Percentiles rank a stretch among this genome's conserved stretches.
phyloP scores from a whole-genome alignment of 2,113 vertebrate genomes.

The Puntigrus tetrazona region DNA sequence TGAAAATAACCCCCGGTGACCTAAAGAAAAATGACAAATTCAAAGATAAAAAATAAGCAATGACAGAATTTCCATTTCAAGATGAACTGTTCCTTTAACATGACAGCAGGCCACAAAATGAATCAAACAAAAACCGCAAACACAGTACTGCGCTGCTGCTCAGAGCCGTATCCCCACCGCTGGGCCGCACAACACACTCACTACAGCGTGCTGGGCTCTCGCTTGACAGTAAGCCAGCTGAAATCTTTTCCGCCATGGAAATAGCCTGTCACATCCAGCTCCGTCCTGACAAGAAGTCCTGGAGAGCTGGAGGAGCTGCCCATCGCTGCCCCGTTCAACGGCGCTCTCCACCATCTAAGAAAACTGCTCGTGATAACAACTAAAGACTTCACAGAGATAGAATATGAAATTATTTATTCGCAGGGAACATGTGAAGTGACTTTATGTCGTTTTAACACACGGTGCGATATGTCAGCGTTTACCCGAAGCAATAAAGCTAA shows the following conservation, averaged over 20 bases:
- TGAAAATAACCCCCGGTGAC: neutral
- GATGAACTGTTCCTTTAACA: neutral
- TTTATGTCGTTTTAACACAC: neutral
- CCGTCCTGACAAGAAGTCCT: slow-evolving; percentile 24
- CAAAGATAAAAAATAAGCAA: neutral
- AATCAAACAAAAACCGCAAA: neutral
- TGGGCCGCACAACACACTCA: slow-evolving; percentile 2
- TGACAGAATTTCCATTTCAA: neutral
- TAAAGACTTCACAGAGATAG: slow-evolving; percentile 6
- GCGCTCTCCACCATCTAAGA: slow-evolving; percentile 47
- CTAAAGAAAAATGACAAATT: neutral
- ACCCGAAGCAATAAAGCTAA: neutral
- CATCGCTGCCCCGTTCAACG: neutral
- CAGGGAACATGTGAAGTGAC: neutral
- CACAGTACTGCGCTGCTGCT: neutral
- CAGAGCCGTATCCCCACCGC: slow-evolving; percentile 28
- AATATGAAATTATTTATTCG: neutral
- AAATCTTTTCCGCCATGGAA: slow-evolving; percentile 53
- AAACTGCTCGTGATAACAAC: slow-evolving; percentile 24
- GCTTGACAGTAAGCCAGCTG: slow-evolving; percentile 50
- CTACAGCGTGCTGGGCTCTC: slow-evolving; percentile 33
- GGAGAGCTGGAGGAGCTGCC: slow-evolving; percentile 15
- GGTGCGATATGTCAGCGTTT: neutral
- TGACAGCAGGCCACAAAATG: neutral
- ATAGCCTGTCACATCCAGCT: slow-evolving; percentile 57